Percentiles rank a stretch among this genome's conserved stretches.
Evolutionary conservation across 2,888 invertebrate species (phyloP).

Genomic region (Epinotia demarniana): DNA sequence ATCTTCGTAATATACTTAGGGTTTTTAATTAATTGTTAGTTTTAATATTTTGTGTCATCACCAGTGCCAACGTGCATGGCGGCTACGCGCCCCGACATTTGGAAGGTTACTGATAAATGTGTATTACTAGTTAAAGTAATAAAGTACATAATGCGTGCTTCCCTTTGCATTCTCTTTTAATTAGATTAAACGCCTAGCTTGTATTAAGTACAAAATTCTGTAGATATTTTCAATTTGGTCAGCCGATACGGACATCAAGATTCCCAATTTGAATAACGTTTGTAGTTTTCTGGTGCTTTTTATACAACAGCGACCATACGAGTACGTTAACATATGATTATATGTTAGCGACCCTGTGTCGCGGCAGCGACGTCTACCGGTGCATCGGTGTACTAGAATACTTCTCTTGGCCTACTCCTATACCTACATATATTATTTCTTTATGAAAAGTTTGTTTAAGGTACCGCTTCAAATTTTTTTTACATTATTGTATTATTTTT

Average conservation of each 20-base stretch:
- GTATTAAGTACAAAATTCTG: conserved; percentile 43
- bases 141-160: conserved; percentile 73
- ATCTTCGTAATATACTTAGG: conserved; percentile 70
- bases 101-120: conserved; percentile 60
- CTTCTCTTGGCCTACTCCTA: background rate
- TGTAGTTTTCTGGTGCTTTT: conserved; percentile 14
- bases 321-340: background rate
- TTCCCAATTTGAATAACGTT: background rate
- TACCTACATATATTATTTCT: background rate
- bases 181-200: conserved; percentile 35
- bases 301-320: background rate
- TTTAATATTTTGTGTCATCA: conserved; percentile 75
- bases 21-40: conserved; percentile 60
- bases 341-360: background rate
- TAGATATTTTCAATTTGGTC: conserved; percentile 32
- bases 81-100: background rate
- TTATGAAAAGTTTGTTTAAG: background rate
- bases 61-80: conserved; percentile 77
- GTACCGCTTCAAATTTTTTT: conserved; percentile 5
- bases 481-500: conserved; percentile 31
- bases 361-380: background rate
- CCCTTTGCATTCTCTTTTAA: conserved; percentile 66
- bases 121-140: conserved; percentile 68
- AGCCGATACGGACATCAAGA: conserved; percentile 11
- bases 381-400: background rate